Evolutionary conservation across 2,888 invertebrate genomes (phyloP).

Genomic region (Drosophila emarginata): DNA sequence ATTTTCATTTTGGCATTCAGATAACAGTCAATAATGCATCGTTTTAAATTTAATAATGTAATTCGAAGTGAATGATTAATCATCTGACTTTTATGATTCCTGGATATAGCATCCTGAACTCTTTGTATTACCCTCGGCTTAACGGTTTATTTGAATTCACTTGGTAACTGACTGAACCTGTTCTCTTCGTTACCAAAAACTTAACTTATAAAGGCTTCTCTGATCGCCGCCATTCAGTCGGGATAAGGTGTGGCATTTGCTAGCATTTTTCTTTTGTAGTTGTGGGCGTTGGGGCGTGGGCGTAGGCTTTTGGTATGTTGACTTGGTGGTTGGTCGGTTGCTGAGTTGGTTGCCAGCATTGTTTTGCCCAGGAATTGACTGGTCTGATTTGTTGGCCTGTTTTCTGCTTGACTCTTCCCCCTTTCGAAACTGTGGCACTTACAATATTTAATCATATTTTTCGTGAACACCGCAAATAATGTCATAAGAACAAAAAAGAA

Average conservation of each 20-base stretch:
- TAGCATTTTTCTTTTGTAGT: constrained; percentile 16
- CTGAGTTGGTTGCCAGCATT: neutral
- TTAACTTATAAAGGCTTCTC: constrained; percentile 4
- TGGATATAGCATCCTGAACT: neutral
- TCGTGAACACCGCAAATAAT: constrained; percentile 38
- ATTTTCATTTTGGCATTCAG: too few species aligned
- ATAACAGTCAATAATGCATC: too few species aligned
- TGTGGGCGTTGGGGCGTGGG: constrained; percentile 28
- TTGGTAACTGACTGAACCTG: neutral
- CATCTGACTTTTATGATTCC: neutral
- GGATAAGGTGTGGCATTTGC: constrained; percentile 53
- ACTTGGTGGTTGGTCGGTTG: neutral
- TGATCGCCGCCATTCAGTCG: constrained; percentile 23
- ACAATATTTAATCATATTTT: constrained; percentile 76
- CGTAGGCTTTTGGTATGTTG: constrained; percentile 1
- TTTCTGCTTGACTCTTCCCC: neutral
- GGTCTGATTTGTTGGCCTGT: constrained; percentile 11
- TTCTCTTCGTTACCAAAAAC: neutral
- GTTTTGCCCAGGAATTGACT: neutral
- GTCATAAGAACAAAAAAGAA: neutral
- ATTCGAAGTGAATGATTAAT: too few species aligned
- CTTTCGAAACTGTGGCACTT: constrained; percentile 65
- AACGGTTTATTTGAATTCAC: neutral
- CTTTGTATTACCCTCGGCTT: neutral
- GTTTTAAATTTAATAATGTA: too few species aligned